phyloP scores from a whole-genome alignment of 2,113 vertebrate genomes.

The Montifringilla adamsi region DNA sequence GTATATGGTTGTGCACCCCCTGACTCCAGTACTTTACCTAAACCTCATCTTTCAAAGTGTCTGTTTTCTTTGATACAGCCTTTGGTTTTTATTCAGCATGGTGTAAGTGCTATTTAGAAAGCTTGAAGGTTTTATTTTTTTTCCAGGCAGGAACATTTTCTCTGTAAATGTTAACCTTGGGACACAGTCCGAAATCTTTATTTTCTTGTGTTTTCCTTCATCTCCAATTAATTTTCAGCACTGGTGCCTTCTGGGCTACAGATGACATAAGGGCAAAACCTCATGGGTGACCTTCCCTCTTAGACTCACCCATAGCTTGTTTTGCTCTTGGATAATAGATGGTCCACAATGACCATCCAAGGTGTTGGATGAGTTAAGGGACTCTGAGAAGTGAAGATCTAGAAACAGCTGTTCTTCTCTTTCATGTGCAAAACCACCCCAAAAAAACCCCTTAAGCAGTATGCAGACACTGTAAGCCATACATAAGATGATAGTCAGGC shows the following conservation, averaged over 20 bases:
- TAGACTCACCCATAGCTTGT: neutral
- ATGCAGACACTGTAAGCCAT: neutral
- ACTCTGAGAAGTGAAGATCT: neutral
- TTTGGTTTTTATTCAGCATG: neutral
- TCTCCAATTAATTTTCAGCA: neutral
- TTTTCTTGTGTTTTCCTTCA: neutral
- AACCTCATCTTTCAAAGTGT: neutral
- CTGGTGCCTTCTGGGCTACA: neutral
- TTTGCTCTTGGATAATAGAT: neutral
- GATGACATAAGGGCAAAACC: neutral
- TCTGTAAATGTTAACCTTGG: constrained; percentile 11
- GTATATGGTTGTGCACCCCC: neutral
- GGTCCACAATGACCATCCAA: neutral
- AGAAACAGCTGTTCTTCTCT: neutral
- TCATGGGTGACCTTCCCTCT: neutral
- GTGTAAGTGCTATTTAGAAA: neutral
- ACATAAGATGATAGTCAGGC: neutral
- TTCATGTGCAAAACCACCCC: neutral
- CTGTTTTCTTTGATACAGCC: neutral
- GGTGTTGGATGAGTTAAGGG: neutral
- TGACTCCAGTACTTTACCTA: neutral
- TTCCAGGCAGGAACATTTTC: neutral
- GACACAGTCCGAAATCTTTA: neutral
- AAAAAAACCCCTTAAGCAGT: neutral
- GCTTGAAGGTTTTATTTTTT: neutral